Evolutionary conservation across 2,113 vertebrate genomes (phyloP).

Genomic region (Phoxinus phoxinus): DNA sequence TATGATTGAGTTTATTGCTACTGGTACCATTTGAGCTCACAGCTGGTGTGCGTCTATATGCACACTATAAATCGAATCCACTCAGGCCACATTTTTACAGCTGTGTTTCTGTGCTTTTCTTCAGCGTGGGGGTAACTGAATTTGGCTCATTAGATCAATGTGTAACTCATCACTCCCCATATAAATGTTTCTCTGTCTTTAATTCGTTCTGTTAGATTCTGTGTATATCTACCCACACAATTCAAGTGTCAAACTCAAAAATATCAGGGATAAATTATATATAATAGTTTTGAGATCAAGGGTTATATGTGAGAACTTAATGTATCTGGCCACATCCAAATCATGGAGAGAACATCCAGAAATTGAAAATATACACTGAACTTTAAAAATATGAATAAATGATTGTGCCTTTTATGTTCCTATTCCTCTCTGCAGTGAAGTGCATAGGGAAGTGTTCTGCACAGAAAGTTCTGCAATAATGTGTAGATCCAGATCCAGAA

Average conservation of each 20-base stretch:
- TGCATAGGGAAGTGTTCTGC: neutral
- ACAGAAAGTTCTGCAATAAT: neutral
- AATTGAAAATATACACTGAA: neutral
- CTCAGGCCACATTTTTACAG: constrained; percentile 8
- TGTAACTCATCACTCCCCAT: neutral
- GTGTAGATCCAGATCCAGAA: neutral
- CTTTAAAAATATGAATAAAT: neutral
- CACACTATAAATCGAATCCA: constrained; percentile 33
- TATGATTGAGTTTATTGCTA: constrained; percentile 24
- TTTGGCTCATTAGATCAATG: constrained; percentile 17
- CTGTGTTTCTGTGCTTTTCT: neutral
- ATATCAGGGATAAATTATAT: constrained; percentile 27
- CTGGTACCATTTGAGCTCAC: constrained; percentile 26
- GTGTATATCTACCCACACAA: constrained; percentile 20
- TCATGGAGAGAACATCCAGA: neutral
- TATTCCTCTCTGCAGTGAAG: neutral
- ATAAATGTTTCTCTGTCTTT: neutral
- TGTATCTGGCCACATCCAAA: neutral
- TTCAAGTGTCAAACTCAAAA: constrained; percentile 25
- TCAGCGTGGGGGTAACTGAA: neutral
- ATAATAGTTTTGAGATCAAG: neutral
- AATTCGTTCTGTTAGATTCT: constrained; percentile 15
- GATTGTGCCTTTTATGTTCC: neutral
- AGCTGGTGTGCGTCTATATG: constrained; percentile 28
- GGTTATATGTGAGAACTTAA: neutral